Evolutionary conservation across 2,888 invertebrate genomes (phyloP).

Genomic region (Hydraecia micacea): DNA sequence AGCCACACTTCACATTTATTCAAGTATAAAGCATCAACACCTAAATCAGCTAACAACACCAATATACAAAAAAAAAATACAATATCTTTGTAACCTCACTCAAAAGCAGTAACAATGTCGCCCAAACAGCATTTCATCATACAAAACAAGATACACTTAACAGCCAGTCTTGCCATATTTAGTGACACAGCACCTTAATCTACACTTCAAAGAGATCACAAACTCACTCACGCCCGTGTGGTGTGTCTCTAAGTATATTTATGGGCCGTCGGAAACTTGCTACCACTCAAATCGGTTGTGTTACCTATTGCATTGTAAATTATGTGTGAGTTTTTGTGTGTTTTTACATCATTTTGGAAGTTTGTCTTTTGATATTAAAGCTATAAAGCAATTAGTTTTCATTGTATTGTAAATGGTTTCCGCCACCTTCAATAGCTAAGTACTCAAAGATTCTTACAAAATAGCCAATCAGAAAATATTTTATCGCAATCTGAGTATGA

Average conservation of each 20-base stretch:
- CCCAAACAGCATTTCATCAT: constrained; percentile 54
- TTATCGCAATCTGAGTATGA: neutral
- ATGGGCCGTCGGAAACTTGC: constrained; percentile 21
- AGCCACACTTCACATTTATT: neutral
- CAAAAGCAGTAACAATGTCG: constrained; percentile 27
- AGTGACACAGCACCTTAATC: constrained; percentile 70
- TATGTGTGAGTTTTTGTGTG: constrained; percentile 8
- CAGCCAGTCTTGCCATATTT: constrained; percentile 53
- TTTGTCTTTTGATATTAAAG: no score
- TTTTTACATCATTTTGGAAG: neutral
- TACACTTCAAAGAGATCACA: constrained; percentile 72
- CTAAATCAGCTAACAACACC: neutral
- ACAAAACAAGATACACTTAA: constrained; percentile 48
- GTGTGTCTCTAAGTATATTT: constrained; percentile 52
- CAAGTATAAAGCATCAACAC: neutral
- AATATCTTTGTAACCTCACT: neutral
- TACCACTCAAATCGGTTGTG: constrained; percentile 32
- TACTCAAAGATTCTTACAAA: neutral
- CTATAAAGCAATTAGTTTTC: neutral
- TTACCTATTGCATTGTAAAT: constrained; percentile 38
- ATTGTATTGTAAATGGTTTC: neutral
- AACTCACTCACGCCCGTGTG: constrained; percentile 55
- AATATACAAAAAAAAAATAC: constrained; percentile 2
- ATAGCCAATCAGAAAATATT: neutral
- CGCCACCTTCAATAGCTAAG: neutral